Base-by-base conservation (phyloP, 2,797 vertebrate species). In the Coccyzus lansbergi region DNA sequence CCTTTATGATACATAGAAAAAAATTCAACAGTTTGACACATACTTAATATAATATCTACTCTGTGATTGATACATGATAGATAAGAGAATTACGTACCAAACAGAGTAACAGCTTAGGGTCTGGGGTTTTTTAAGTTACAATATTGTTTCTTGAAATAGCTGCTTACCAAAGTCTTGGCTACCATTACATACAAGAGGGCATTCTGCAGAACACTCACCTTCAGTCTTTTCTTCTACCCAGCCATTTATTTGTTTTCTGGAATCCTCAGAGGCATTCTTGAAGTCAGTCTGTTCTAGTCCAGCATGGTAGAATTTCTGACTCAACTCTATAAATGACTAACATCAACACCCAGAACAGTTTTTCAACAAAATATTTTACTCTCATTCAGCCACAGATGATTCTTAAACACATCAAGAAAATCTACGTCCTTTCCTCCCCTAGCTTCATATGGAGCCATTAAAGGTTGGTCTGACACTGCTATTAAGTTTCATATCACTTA, bases 181-280 rank as follows among this genome's bases (percentile, higher is more conserved):
- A 9, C 42, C 44, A 46, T 36, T 11, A 17, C 40, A 65, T 8
- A 46, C 52, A 79, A 22, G 4, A 28, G 14, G 12, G 14, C 38
- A 56, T 25, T 42, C 15, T 44, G 52, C 31, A 64, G 38, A 74
- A 58, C 90, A 70, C 93, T 94, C 58, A 99, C 99, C 98, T 98
- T 98, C 97, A 11, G 99, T 99, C 88, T 97, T 94, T 38, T 97
- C 94, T 94, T 98, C 98, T 85, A 99, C 98, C 99, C 99, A 99
- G 24, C 11, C 82, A 96, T 99, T 99, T 88, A 99, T 99, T 53
- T 98, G 97, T 83, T 97, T 86, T 60, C 98, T 98, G 65, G 97
- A 97, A 5, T 93, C 94, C 40, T 99, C 98, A 36, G 95, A 31
- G 19, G 90, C 97, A 25, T 12, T 8, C 5, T 6, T 3, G 22